Base-by-base conservation (phyloP, 1,140 invertebrate species). In the Bombus confusus region DNA sequence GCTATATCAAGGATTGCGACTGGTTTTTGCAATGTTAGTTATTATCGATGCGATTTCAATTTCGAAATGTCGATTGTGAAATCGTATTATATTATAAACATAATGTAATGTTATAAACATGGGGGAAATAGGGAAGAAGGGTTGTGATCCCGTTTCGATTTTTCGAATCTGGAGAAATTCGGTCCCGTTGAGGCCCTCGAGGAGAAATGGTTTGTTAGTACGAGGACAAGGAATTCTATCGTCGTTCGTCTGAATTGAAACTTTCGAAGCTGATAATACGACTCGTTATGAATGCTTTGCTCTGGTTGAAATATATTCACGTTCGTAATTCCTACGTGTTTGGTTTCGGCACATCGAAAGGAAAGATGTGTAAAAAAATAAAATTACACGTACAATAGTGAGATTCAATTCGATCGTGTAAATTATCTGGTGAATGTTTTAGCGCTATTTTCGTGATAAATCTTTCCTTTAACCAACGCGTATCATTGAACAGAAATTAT, bases 171-270 rank as follows among this genome's bases (percentile, higher is more conserved):
- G 41, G 31, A 34, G 41, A 80, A 66, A 73, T 85, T 85, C 77
- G 83, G 78, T 85, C 77, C 68, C 77, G 73, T 78, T 74, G 41
- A 57, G 64, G 64, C 47, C 76, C 47, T 47, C 47, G 13, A 72
- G 66, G 18, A 83, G 31, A 68, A n/a, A 69, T 59, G 13, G 47
- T 66, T 28, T 15, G n/a, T 39, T 31, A 3, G 41, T 34, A 22
- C 71, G 71, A 82, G 81, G 72, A 39, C 34, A 52, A 68, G 34
- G 43, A 68, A 66, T 83, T 41, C 15, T 47, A 75, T 43, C 39
- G 31, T 28, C 39, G n/a, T 82, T 62, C 34, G 1, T 47, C 59
- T 25, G 52, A 52, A 37, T 66, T 57, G 57, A 66, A 62, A 75
- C 64, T 62, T 52, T 73, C 57, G 13, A 43, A 64, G 25, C 41